Evolutionary conservation across 2,888 invertebrate species (phyloP), one percentile per base, ranked within the genome.

Genomic region (Baccha elongata): DNA sequence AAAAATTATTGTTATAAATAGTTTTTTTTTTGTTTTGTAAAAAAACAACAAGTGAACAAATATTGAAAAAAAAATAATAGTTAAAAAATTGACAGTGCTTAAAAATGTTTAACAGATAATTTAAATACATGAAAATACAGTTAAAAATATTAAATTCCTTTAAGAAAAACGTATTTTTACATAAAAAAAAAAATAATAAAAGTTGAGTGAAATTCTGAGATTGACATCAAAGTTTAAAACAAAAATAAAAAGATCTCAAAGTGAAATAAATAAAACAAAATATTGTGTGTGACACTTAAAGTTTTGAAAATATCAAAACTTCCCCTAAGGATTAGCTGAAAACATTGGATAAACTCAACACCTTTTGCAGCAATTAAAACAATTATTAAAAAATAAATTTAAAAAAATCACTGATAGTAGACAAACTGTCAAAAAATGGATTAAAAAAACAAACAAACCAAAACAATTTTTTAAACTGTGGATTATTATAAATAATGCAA

Each of bases 401-500:
- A n/a, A 35, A 75, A 35, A 71, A 64, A 26, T 55, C 26, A 26
- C 17, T 37, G 68, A 80, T 62, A 48, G 48, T 55, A 35, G 40
- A 68, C 5, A 23, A 67, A 55, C 53, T 73, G 55, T 80, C 67
- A 67, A 26, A 72, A 74, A 76, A 74, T 79, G 78, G 71, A 74
- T 79, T 74, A 81, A 71, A 62, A 84, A 72, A 81, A 29, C 72
- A 72, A 79, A 83, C 55, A 84, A 72, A 81, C 35, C 72, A 72
- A 79, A 83, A 67, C 48, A 83, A 75, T 72, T 76, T 58, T 71
- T 67, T 75, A 53, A 71, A 71, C 78, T 67, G 84, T 84, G 85
- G 76, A 85, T 81, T 75, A 81, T 88, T 87, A 88, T 85, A 86
- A 87, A 89, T 89, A 87, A 89, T 89, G 90, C 89, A 89, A 90